Percentiles rank a stretch among this genome's conserved stretches.
Conservation (phyloP, 2,113 vertebrate species). For the Rhombomys opimus region DNA sequence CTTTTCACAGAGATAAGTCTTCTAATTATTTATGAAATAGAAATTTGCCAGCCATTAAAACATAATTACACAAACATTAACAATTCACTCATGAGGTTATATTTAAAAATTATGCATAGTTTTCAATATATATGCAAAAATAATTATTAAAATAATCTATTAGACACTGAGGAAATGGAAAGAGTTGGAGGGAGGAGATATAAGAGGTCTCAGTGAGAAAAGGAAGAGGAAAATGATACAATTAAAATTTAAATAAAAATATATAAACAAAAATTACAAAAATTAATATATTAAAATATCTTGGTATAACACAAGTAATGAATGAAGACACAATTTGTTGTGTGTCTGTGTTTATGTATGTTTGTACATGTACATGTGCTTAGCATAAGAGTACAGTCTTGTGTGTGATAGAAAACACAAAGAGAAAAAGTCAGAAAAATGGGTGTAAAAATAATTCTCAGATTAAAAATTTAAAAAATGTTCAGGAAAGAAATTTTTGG, state of each 20-base stretch:
- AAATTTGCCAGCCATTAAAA: background rate
- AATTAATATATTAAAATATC: background rate
- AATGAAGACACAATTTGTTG: background rate
- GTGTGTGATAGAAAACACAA: background rate
- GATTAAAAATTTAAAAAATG: background rate
- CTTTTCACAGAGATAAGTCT: background rate
- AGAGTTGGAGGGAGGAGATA: background rate
- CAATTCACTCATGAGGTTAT: background rate
- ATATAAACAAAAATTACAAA: background rate
- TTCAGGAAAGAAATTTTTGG: background rate
- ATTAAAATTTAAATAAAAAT: background rate
- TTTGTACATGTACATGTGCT: no score
- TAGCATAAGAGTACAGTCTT: background rate
- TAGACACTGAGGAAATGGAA: background rate
- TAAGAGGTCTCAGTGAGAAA: background rate
- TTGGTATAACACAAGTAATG: background rate
- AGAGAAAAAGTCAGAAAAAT: background rate
- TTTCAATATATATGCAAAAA: background rate
- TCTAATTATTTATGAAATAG: background rate
- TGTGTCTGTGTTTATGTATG: background rate
- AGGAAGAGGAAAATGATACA: background rate
- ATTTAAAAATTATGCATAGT: background rate
- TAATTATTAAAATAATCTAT: background rate
- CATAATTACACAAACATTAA: background rate
- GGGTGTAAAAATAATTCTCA: background rate